These are phyloP conservation scores for Chamaea fasciata DNA, from an alignment of 2,113 vertebrate genomes.

Conservation along the genomic window DNA sequence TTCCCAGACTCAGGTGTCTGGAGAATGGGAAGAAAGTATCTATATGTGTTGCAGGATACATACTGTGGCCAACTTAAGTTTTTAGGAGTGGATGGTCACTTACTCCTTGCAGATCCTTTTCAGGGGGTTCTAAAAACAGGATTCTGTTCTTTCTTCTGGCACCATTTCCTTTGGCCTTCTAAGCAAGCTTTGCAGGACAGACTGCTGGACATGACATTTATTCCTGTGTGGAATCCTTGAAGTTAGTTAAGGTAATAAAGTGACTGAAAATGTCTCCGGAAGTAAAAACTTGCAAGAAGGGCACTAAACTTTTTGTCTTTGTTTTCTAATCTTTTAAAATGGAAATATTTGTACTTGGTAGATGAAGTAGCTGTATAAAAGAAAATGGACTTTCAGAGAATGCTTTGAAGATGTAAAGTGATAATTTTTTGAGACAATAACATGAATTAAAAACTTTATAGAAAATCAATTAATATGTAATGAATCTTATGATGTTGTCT, in stretches of 20 bases:
- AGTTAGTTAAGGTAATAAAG: background rate
- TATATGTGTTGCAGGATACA: background rate
- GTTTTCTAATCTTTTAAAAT: background rate
- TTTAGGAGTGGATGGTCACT: background rate
- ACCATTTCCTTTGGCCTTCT: background rate
- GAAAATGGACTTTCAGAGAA: background rate
- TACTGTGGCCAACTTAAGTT: background rate
- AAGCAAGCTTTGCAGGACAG: background rate
- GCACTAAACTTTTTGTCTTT: background rate
- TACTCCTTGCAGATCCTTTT: background rate
- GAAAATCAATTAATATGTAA: background rate
- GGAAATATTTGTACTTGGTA: background rate
- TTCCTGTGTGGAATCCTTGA: background rate
- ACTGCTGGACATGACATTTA: background rate
- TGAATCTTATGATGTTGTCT: background rate
- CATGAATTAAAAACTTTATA: background rate
- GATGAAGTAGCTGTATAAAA: background rate
- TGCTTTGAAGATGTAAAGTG: background rate
- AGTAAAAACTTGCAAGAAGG: background rate
- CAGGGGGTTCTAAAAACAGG: background rate
- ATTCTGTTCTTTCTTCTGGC: background rate
- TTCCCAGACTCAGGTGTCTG: background rate
- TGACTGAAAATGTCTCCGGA: background rate
- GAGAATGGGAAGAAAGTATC: background rate
- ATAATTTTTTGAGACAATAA: background rate